phyloP scores from a whole-genome alignment of 92 coral and sea anemone genomes.

The Porites rus region DNA sequence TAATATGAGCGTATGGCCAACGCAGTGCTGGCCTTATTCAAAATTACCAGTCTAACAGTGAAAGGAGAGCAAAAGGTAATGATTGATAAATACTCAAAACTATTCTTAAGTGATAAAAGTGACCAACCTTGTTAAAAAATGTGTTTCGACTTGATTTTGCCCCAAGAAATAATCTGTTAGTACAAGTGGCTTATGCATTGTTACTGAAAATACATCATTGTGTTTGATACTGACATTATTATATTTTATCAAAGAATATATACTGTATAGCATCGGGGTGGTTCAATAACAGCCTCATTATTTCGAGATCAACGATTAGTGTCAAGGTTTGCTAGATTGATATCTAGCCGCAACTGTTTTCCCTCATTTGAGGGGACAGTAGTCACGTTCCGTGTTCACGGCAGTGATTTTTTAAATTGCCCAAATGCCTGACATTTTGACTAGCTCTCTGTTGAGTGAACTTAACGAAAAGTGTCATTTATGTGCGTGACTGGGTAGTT shows the following conservation, averaged over 20 bases:
- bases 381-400: conserved; percentile 22
- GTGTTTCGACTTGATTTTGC: not conserved
- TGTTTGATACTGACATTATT: too few species aligned
- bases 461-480: not conserved
- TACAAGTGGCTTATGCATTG: not conserved
- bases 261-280: not conserved
- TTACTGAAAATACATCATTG: too few species aligned
- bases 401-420: not conserved
- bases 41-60: not conserved
- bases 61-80: not conserved
- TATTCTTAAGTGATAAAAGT: not conserved
- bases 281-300: not conserved
- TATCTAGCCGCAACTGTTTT: conserved; percentile 2
- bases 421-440: not conserved
- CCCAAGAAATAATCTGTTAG: not conserved
- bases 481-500: not conserved
- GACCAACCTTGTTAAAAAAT: not conserved
- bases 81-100: conserved; percentile 14
- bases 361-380: not conserved
- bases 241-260: too few species aligned
- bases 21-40: not conserved
- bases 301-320: not conserved
- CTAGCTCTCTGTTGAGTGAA: not conserved
- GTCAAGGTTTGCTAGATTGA: not conserved
- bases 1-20: too few species aligned